These are phyloP conservation scores for Kradibia gibbosae DNA, from an alignment of 1,140 invertebrate species.

Conservation along the genomic window DNA sequence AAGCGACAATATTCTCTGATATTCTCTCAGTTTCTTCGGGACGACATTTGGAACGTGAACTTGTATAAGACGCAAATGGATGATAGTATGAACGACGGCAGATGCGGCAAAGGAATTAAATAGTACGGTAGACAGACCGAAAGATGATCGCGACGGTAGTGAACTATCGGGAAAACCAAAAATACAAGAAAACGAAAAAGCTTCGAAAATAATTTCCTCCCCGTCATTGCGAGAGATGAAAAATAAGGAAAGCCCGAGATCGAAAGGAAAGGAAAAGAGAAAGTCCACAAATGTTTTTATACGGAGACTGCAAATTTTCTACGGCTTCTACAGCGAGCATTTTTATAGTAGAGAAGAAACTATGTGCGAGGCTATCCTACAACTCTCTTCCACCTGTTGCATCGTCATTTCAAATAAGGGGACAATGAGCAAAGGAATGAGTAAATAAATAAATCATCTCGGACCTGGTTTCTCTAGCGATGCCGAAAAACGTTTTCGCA, in stretches of 20 bases:
- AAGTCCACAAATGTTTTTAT: constrained; percentile 45
- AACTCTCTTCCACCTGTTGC: background rate
- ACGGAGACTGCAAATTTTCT: constrained; percentile 38
- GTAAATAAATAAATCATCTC: no score
- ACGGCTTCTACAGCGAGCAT: constrained; percentile 23
- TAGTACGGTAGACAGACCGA: background rate
- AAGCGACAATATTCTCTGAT: constrained; percentile 72
- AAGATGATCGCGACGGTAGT: background rate
- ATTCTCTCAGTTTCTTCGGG: constrained; percentile 66
- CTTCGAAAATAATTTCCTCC: constrained; percentile 16
- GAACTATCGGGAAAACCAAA: background rate
- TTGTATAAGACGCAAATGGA: constrained; percentile 38
- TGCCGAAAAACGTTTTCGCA: background rate
- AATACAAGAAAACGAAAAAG: constrained; percentile 3
- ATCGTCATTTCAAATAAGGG: background rate
- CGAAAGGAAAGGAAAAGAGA: constrained; percentile 26
- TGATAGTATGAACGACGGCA: constrained; percentile 6
- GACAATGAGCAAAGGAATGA: background rate
- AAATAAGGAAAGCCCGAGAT: constrained; percentile 15
- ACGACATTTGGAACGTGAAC: constrained; percentile 54
- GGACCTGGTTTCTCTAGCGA: background rate
- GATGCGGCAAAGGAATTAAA: background rate
- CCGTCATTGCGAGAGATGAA: constrained; percentile 22
- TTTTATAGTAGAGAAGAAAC: constrained; percentile 35
- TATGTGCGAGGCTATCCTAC: constrained; percentile 13